Conservation (phyloP, 2,888 invertebrate species). For the Thymelicus sylvestris region DNA sequence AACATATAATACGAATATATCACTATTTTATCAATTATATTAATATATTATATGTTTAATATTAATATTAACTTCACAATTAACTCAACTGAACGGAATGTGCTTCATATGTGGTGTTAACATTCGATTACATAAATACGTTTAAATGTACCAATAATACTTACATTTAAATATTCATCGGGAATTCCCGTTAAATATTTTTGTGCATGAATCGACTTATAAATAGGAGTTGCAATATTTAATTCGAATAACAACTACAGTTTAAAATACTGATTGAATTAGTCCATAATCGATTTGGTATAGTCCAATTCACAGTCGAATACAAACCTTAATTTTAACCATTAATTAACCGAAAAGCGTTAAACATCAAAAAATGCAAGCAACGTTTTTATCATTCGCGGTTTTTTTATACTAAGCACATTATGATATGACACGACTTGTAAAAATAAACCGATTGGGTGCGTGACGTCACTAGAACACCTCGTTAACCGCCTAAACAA, state of each 20-base stretch:
- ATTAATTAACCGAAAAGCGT: conserved; percentile 45
- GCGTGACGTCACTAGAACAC: conserved; percentile 31
- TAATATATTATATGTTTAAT: conserved; percentile 43
- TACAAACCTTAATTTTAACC: conserved; percentile 29
- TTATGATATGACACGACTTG: conserved; percentile 68
- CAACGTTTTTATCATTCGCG: conserved; percentile 46
- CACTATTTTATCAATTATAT: conserved; percentile 52
- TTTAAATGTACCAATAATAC: conserved; percentile 64
- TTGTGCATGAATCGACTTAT: conserved; percentile 75
- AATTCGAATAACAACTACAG: conserved; percentile 59
- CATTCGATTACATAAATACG: conserved; percentile 49
- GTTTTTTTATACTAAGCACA: conserved; percentile 60
- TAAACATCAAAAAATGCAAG: conserved; percentile 60
- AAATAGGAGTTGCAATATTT: conserved; percentile 60
- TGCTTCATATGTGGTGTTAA: conserved; percentile 72
- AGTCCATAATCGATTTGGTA: conserved; percentile 46
- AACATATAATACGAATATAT: conserved; percentile 28
- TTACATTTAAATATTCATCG: conserved; percentile 59
- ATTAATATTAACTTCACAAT: conserved; percentile 56
- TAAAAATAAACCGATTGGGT: conserved; percentile 55
- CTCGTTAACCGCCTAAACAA: conserved; percentile 58
- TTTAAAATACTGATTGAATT: conserved; percentile 64
- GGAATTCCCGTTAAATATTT: conserved; percentile 65
- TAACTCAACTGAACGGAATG: conserved; percentile 77
- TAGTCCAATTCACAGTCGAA: conserved; percentile 39